phyloP scores from a whole-genome alignment of 2,888 invertebrate species.

The Patella depressa region DNA sequence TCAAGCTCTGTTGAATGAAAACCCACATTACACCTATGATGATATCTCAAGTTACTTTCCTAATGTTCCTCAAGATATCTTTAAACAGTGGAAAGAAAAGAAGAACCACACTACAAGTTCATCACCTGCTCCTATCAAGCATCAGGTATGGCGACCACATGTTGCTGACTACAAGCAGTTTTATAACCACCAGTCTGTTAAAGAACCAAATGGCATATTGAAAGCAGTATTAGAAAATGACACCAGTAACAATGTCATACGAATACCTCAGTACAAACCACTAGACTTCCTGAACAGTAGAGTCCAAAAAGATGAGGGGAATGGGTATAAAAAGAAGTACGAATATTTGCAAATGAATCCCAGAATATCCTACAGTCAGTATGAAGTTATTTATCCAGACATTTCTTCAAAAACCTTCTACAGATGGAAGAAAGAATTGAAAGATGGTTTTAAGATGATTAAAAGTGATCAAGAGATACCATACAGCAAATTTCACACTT shows the following conservation, averaged over 20 bases:
- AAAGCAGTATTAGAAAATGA: slow-evolving; percentile 10
- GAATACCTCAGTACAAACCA: slow-evolving; percentile 9
- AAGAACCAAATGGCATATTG: slow-evolving; percentile 3
- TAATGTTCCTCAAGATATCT: slow-evolving; percentile 29
- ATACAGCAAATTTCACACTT: neutral
- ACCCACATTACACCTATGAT: slow-evolving; percentile 21
- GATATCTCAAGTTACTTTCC: slow-evolving; percentile 25
- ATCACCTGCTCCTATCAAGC: neutral
- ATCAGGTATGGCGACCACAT: slow-evolving; percentile 5
- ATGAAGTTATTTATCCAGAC: slow-evolving; percentile 32
- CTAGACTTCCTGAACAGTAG: neutral
- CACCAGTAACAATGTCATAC: neutral
- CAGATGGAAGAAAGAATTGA: slow-evolving; percentile 35
- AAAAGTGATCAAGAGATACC: neutral
- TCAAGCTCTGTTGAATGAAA: slow-evolving; percentile 13
- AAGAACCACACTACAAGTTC: slow-evolving; percentile 17
- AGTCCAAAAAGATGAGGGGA: neutral
- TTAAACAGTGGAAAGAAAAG: slow-evolving; percentile 26
- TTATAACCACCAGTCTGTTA: too few relatives aligned
- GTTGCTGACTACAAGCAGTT: neutral
- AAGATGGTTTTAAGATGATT: neutral
- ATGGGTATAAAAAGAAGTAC: slow-evolving; percentile 27
- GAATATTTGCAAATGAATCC: slow-evolving; percentile 37
- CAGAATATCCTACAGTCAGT: slow-evolving; percentile 31
- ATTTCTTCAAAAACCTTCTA: slow-evolving; percentile 40